Conservation (phyloP, 2,888 invertebrate species). For the Micropterix aruncella region DNA sequence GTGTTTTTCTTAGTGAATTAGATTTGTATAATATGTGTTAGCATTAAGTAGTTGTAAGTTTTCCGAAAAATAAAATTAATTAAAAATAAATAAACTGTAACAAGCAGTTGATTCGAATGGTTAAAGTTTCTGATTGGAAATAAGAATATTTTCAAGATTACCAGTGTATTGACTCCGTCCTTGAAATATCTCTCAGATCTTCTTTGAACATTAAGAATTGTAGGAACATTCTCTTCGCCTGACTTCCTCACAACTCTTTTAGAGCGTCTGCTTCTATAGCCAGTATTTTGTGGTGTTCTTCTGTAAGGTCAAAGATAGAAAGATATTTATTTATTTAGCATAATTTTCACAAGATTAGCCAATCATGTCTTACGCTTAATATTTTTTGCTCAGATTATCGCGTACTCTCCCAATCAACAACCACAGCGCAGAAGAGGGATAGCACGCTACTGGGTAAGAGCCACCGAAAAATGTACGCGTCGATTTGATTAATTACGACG, state of each 20-base stretch:
- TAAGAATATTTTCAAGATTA: constrained; percentile 10
- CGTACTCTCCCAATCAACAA: too few species aligned
- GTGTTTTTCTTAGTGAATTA: not conserved
- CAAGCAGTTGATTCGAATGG: not conserved
- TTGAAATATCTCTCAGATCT: constrained; percentile 33
- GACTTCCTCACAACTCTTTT: constrained; percentile 29
- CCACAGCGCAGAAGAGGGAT: too few species aligned
- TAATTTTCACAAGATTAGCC: too few species aligned
- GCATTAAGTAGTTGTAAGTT: not conserved
- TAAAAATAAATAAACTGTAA: not conserved
- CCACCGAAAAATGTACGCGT: too few species aligned
- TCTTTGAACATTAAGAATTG: constrained; percentile 30
- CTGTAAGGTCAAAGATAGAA: too few species aligned
- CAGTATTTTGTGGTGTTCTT: constrained; percentile 7
- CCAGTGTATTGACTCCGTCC: constrained; percentile 34
- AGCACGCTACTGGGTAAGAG: too few species aligned
- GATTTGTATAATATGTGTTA: too few species aligned
- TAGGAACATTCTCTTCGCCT: constrained; percentile 33
- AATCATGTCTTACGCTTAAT: too few species aligned
- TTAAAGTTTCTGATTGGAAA: not conserved
- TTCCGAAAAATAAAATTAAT: not conserved
- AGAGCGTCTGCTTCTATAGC: constrained; percentile 16
- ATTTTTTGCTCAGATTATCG: too few species aligned
- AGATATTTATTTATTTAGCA: too few species aligned
- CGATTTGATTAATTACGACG: too few species aligned